These are phyloP conservation scores for Tanypteryx hageni DNA, from an alignment of 2,888 invertebrate genomes.

Conservation along the genomic window DNA sequence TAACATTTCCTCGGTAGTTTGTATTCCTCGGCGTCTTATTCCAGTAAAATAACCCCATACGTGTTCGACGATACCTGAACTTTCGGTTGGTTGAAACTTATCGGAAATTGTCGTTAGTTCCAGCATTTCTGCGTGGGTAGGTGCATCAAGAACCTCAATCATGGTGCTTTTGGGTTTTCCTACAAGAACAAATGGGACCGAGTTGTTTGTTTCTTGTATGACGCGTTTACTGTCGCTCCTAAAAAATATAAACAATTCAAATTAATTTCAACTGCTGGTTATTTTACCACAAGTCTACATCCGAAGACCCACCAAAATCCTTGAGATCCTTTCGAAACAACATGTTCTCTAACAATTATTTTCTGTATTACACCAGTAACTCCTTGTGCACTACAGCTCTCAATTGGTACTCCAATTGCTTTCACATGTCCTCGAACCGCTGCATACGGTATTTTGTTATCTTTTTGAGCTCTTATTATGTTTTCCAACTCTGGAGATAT, in stretches of 20 bases:
- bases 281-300: neutral
- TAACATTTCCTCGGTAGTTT: slow-evolving; percentile 92
- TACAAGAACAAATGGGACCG: slow-evolving; percentile 87
- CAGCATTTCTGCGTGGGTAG: slow-evolving; percentile 83
- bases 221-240: slow-evolving; percentile 87
- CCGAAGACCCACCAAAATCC: slow-evolving; percentile 83
- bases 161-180: slow-evolving; percentile 76
- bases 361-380: slow-evolving; percentile 89
- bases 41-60: slow-evolving; percentile 92
- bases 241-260: slow-evolving; percentile 40
- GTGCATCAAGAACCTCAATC: slow-evolving; percentile 85
- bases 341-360: slow-evolving; percentile 88
- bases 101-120: slow-evolving; percentile 91
- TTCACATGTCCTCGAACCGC: slow-evolving; percentile 86
- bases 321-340: slow-evolving; percentile 88
- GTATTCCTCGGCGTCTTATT: slow-evolving; percentile 88
- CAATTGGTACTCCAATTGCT: slow-evolving; percentile 85
- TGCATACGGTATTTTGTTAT: slow-evolving; percentile 84
- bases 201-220: slow-evolving; percentile 87
- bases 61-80: slow-evolving; percentile 86
- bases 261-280: neutral
- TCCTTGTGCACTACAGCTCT: slow-evolving; percentile 84
- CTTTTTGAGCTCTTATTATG: slow-evolving; percentile 80
- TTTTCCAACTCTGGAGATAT: slow-evolving; percentile 81
- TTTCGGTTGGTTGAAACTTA: slow-evolving; percentile 85